Base-by-base conservation (phyloP, 2,888 invertebrate genomes). In the Melanostoma mellinum region DNA sequence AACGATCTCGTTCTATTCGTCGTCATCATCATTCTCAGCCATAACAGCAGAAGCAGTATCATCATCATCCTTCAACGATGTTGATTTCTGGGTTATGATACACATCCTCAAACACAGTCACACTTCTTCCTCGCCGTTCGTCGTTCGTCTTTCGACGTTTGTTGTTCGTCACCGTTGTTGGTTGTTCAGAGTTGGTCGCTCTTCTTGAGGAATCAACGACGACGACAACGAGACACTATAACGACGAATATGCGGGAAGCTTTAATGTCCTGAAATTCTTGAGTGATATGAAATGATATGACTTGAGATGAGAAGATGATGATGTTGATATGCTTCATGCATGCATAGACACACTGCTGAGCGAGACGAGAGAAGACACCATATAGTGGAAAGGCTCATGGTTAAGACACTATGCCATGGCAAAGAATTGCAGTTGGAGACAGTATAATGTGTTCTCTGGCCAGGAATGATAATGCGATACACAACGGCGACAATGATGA, bases 221-320 rank as follows among this genome's bases (percentile, higher is more conserved):
- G 58, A 58, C 58, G 52, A 63, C 56, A 3, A 58, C 60, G 9
- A 65, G 48, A 74, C 42, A 53, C 10, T 40, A 36, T 40, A 52
- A 52, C 73, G 53, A 74, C 69, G 82, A 73, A 75, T 84, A 84
- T 84, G 84, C 84, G 84, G 84, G 84, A 84, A 84, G 78, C 84
- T 84, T 84, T 84, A 84, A 84, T 84, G 84, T 84, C 79, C 78
- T 84, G 79, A 84, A 84, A 84, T 71, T 79, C 84, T 84, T 84
- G 84, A 84, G 84, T 84, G 84, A 84, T 84, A 84, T 84, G 84
- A 84, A 84, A 84, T 84, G 79, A 84, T 84, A 84, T 84, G 84
- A 84, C 84, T 84, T 79, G 79, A 84, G 74, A 84, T 79, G 84
- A 79, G 79, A 75, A 74, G 84, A 84, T 79, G 84, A 84, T 84